phyloP scores from a whole-genome alignment of 2,113 vertebrate genomes.

The Cynopterus brachyotis region DNA sequence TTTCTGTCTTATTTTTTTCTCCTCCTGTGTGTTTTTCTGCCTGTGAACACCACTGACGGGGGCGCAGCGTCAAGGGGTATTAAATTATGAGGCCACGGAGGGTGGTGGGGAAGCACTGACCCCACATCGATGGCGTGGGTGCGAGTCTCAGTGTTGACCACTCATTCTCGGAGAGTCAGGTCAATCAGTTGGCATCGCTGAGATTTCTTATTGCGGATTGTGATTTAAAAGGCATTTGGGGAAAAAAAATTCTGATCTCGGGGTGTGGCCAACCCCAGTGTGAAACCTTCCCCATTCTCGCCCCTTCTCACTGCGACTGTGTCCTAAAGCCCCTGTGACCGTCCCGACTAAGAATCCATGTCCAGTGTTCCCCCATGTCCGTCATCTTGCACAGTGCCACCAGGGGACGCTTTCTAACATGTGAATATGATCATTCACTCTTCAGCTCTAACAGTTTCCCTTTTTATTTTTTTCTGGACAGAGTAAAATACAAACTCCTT shows the following conservation, averaged over 20 bases:
- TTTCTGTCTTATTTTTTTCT: background rate
- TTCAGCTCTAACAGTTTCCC: background rate
- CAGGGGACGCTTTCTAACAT: background rate
- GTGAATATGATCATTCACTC: background rate
- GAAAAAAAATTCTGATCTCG: background rate
- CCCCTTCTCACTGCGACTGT: background rate
- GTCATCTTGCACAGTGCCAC: background rate
- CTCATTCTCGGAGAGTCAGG: background rate
- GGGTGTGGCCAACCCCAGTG: background rate
- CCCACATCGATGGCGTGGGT: background rate
- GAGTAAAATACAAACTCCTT: background rate
- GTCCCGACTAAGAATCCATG: background rate
- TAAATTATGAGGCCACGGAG: rapidly evolving
- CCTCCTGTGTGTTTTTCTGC: background rate
- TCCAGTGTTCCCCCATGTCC: background rate
- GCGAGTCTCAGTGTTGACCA: background rate
- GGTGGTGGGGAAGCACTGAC: background rate
- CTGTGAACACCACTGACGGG: background rate
- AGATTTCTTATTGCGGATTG: background rate
- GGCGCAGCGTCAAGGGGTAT: too few species aligned
- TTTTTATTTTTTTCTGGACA: background rate
- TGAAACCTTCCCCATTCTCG: background rate
- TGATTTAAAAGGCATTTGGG: background rate
- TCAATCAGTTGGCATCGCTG: background rate
- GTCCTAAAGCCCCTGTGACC: background rate